Evolutionary conservation across 2,888 invertebrate genomes (phyloP), one percentile per base, ranked within the genome.

Genomic region (Trissonchulus latispiculum): DNA sequence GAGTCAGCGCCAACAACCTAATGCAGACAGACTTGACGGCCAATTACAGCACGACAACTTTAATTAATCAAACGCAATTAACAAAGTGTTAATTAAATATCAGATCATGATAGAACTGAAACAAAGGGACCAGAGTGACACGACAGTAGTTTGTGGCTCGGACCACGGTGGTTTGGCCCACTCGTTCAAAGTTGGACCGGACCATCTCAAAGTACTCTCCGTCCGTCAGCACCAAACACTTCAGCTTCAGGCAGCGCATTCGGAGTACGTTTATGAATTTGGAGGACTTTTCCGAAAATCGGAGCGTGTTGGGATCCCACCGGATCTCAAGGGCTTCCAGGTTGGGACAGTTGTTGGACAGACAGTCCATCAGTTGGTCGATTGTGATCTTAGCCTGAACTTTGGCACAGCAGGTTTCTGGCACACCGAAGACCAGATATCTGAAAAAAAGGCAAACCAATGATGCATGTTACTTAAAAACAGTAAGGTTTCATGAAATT

Each of bases 191-290:
- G 86, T 99, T 99, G 0, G 97, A 97, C 84, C 97, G 95, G 48
- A 96, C 96, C 78, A 97, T 91, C 86, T 99, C 99, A 84, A 96
- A 99, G 85, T 99, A 99, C 75, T 97, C 91, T n/a, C 99, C 99
- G 84, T 99, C 99, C 82, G 95, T 95, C 64, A 99, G 87, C 28
- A 94, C 93, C 77, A 99, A 88, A 80, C 95, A 95, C 78, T 90
- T 90, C 70, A 99, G 86, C 83, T 94, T 92, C 0, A 95, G 87
- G 81, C 97, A 97, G 82, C 93, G 93, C 64, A 99, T 92, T 67
- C 99, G 90, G 76, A 99, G 87, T 69, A 95, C 91, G 84, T 99
- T 99, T 78, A 99, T 96, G 64, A 97, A 97, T 84, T 99, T 99
- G 85, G 96, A 96, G 82, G 96, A 96, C 85, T 99, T 99, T 85